Base-by-base conservation (phyloP, 2,888 invertebrate genomes). In the Leistus spinibarbis region DNA sequence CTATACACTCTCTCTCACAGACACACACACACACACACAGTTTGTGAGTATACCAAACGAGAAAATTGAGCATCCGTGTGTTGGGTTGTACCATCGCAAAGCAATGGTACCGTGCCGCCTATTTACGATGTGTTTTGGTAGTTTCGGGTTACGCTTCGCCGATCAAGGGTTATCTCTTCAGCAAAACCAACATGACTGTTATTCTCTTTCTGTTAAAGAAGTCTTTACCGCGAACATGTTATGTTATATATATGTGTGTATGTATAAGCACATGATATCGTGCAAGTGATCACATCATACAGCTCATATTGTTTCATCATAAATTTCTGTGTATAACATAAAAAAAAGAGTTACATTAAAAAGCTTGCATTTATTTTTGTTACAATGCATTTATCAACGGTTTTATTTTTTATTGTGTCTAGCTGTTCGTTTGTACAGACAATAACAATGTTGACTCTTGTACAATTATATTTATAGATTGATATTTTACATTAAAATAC, bases 111-210 rank as follows among this genome's bases (percentile, higher is more conserved):
- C 53, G 10, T 17, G 66, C 53, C 66, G 66, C 53, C 66, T 17
- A 66, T 66, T 40, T 66, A 66, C 66, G 53, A 40, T 16, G 27
- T 66, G 66, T 66, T 16, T 53, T 53, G 66, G 53, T 66, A 66
- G 22, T 64, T 64, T 64, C 64, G 66, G 66, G 66, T 66, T 53
- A 27, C 53, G 53, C 66, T 66, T 53, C n/a, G 66, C 16, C 13
- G 66, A 66, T 66, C 64, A 64, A 64, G 23, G 23, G 64, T 24
- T 64, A 27, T 23, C 13, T 65, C 24, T 53, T 19, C 60, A 40
- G n/a, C 23, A 20, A 19, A 22, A n/a, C n/a, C 20, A 17, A 66
- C 66, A 66, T 40, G 53, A 19, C 66, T 53, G 24, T 66, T 27
- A 66, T 66, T 66, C 53, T 53, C 40, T 40, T 40, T 40, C 40